Evolutionary conservation across 2,113 vertebrate genomes (phyloP).

Genomic region (Noctilio leporinus): DNA sequence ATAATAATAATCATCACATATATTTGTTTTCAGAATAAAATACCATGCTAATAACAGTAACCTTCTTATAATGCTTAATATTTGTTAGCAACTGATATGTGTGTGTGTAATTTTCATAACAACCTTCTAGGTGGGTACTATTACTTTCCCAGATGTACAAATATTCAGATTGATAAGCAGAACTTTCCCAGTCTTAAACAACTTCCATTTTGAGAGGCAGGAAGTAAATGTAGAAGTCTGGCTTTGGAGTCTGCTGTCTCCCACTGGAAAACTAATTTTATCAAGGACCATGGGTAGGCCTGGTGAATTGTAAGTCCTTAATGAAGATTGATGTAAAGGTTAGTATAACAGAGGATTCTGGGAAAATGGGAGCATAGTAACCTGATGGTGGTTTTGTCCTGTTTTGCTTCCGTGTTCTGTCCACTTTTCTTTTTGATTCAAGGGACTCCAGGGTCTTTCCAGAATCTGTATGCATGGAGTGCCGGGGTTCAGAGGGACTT

Average conservation of each 20-base stretch:
- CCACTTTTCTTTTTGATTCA: not conserved
- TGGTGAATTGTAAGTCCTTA: not conserved
- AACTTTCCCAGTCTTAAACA: not conserved
- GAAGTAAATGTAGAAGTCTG: not conserved
- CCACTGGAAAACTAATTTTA: not conserved
- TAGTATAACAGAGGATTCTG: not conserved
- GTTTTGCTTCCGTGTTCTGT: not conserved
- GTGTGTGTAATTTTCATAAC: not conserved
- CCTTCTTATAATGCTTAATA: not conserved
- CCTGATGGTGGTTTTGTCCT: not conserved
- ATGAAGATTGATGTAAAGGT: not conserved
- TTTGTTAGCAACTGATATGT: not conserved
- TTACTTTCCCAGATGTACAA: not conserved
- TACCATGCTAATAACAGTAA: not conserved
- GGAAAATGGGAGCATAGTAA: not conserved
- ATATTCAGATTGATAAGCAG: not conserved
- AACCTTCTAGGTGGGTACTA: not conserved
- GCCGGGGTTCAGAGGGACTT: not conserved
- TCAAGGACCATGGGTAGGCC: not conserved
- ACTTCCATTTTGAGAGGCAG: not conserved
- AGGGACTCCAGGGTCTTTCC: not conserved
- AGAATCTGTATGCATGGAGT: not conserved
- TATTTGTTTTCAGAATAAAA: not conserved
- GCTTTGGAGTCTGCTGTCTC: not conserved
- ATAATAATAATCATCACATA: not conserved